Evolutionary conservation across 2,888 invertebrate genomes (phyloP), one percentile per base, ranked within the genome.

Genomic region (Ochropleura plecta): DNA sequence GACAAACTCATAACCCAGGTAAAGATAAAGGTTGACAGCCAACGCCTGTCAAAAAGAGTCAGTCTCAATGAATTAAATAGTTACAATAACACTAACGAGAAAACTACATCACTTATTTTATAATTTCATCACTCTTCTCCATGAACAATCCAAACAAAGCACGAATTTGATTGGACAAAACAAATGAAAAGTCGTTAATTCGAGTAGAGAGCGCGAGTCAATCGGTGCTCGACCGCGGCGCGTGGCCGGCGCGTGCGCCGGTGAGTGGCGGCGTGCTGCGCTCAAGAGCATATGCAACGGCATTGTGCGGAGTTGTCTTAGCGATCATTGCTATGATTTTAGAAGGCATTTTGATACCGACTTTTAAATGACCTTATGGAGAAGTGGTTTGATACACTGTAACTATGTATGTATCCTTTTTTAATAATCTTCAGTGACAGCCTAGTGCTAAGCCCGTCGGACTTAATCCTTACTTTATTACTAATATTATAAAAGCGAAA

Each of bases 271-370:
- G 85, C 94, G 86, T 90, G 94, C 95, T 92, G 95, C 73, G 94
- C 84, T 95, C 90, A 90, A 95, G 95, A 93, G 94, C 95, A 95
- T 95, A 95, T 95, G 95, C 93, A 86, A 75, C 75, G 72, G 78
- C 84, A 84, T 82, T 85, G 76, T 88, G 65, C 60, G 71, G 74
- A 53, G 70, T 79, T 78, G 73, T 79, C 73, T 78, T 78, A 75
- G 63, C 64, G 60, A 4, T 78, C 51, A 81, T 78, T 78, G 68
- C 60, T 65, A 18, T 57, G 42, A 74, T 49, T 64, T 60, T 49
- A 8, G 14, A n/a, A 18, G 8, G 3, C 6, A 18, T 71, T 57
- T 55, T 18, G n/a, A 5, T 53, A 46, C n/a, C n/a, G 46, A n/a
- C n/a, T 70, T n/a, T 59, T 10, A 44, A 59, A 10, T 53, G 0